A percentile compares a stretch with the other conserved stretches of the same genome.
phyloP scores from a whole-genome alignment of 2,888 invertebrate species.

The Oxyscelio sp. region DNA sequence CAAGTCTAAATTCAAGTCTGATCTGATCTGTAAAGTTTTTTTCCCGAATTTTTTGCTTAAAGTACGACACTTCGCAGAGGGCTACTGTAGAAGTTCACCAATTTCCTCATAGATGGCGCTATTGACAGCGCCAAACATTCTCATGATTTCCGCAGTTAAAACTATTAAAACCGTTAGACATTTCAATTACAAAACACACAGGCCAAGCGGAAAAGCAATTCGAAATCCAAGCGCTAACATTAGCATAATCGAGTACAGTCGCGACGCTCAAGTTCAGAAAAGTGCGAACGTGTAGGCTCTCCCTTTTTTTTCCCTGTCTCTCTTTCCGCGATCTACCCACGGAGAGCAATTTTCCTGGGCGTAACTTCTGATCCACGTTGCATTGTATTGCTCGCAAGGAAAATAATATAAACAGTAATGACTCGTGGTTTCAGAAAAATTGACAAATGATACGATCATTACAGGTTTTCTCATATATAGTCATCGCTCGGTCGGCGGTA shows the following conservation, averaged over 20 bases:
- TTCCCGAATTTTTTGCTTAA: too few relatives aligned
- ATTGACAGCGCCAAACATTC: too few relatives aligned
- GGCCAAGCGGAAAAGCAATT: too few relatives aligned
- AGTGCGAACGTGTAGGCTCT: conserved; percentile 46
- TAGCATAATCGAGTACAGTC: conserved; percentile 26
- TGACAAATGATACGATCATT: conserved; percentile 43
- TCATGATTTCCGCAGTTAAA: too few relatives aligned
- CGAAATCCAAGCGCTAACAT: too few relatives aligned
- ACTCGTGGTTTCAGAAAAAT: conserved; percentile 56
- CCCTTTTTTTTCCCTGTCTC: conserved; percentile 30
- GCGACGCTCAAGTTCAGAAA: conserved; percentile 56
- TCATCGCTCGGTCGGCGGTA: conserved; percentile 9
- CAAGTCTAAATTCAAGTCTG: too few relatives aligned
- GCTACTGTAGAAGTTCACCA: too few relatives aligned
- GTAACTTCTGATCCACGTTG: conserved; percentile 59
- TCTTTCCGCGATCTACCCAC: conserved; percentile 58
- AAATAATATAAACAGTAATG: conserved; percentile 65
- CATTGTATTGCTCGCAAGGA: conserved; percentile 48
- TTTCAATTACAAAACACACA: too few relatives aligned
- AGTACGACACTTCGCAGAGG: too few relatives aligned
- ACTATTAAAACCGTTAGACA: too few relatives aligned
- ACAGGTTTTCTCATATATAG: conserved; percentile 33
- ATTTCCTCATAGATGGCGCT: too few relatives aligned
- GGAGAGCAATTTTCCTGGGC: conserved; percentile 61
- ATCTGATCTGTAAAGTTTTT: too few relatives aligned